phyloP scores from a whole-genome alignment of 2,797 vertebrate species.

The Xiphophorus birchmanni region DNA sequence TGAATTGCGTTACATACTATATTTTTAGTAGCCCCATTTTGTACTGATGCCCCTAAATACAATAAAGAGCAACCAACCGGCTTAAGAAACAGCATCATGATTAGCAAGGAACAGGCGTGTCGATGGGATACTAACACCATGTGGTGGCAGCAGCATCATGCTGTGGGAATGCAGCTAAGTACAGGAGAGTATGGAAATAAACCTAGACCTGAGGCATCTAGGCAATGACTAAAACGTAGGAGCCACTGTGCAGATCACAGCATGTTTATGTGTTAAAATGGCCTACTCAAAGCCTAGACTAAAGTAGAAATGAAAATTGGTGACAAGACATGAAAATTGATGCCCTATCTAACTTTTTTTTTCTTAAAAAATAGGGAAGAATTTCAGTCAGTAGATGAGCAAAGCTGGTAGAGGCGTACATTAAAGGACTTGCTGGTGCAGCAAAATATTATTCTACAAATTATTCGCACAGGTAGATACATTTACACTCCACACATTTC shows the following conservation, averaged over 20 bases:
- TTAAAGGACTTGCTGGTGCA: neutral
- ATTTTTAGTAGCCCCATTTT: neutral
- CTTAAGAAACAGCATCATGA: neutral
- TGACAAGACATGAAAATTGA: neutral
- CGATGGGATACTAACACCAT: neutral
- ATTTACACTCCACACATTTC: neutral
- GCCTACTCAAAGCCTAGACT: neutral
- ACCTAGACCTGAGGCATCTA: neutral
- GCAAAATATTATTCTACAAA: neutral
- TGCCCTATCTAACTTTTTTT: neutral
- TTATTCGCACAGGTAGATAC: neutral
- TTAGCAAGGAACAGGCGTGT: neutral
- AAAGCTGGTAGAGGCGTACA: neutral
- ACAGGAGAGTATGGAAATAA: neutral
- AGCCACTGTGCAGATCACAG: neutral
- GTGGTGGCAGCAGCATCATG: neutral
- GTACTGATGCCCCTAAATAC: neutral
- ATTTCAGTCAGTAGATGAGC: neutral
- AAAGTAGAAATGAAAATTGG: neutral
- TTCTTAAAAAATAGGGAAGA: neutral
- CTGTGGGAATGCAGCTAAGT: neutral
- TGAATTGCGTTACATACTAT: too few relatives aligned
- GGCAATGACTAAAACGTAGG: neutral
- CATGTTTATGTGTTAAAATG: neutral
- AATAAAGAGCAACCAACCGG: neutral